Evolutionary conservation across 2,113 vertebrate species (phyloP), one percentile per base, ranked within the genome.

Genomic region (Nymphicus hollandicus): DNA sequence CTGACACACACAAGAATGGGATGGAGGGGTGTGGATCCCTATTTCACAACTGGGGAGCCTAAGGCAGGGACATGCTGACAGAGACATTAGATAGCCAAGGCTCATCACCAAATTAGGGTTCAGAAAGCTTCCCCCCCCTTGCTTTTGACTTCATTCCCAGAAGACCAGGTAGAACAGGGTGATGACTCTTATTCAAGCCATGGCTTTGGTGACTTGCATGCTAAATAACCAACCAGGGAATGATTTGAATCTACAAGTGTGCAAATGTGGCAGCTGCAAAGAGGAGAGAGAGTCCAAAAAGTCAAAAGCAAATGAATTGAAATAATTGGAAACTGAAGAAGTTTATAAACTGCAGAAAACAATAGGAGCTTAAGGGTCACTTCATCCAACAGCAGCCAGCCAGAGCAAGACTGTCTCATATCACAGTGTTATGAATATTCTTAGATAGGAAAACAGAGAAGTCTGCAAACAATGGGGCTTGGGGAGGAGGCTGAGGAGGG

Each of bases 361-460:
- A 96, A 93, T 91, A 95, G 80, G 44, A 95, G 61, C 63, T 94
- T 76, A 93, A 86, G 66, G 73, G 70, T 92, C 86, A 91, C 27
- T 92, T 37, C 70, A 91, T 87, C 86, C 92, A 84, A 89, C 83
- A 94, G 90, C 88, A 96, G 89, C 88, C 96, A 94, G 92, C 65
- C 83, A 1, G 1, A 96, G 92, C 92, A 96, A 88, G 92, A 81
- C 72, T 89, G 88, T 33, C 83, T 86, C 53, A 0, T 92, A 92
- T 94, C 89, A 91, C 63, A 73, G 66, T 29, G 66, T 74, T 89
- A 22, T 35, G 71, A 92, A 81, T 82, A 79, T 94, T 93, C 92
- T 96, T 92, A 91, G 89, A 95, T 85, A 96, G 86, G 92, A 94
- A 94, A 92, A 86, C 68, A 93, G 86, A 92, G 53, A 81, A 11